These are phyloP conservation scores for Meda fulgida DNA, from an alignment of 2,797 vertebrate genomes.

Conservation along the genomic window DNA sequence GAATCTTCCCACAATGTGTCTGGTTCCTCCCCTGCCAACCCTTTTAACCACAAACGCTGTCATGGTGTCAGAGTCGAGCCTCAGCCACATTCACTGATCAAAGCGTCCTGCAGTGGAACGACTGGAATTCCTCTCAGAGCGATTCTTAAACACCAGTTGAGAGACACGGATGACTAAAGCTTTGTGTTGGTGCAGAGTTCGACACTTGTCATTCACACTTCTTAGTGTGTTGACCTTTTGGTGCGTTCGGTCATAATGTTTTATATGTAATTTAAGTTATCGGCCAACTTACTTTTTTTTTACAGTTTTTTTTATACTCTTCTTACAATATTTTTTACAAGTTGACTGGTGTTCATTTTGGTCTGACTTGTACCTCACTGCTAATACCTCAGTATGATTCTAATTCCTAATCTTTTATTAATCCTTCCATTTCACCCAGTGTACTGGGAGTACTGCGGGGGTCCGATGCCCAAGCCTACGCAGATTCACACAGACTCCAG, in stretches of 20 bases:
- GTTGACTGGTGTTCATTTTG: background rate
- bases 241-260: background rate
- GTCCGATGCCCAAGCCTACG: conserved; percentile 65
- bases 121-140: conserved; percentile 19
- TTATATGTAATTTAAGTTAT: background rate
- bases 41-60: conserved; percentile 7
- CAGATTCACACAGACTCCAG: conserved; percentile 78
- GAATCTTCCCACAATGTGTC: conserved; percentile 1
- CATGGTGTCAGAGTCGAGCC: conserved; percentile 18
- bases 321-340: background rate
- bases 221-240: background rate
- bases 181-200: conserved; percentile 18
- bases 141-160: conserved; percentile 14
- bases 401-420: background rate
- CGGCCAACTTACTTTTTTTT: too few species aligned
- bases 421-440: conserved; percentile 46
- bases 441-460: conserved; percentile 79
- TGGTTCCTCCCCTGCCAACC: background rate
- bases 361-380: background rate
- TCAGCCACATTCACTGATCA: conserved; percentile 20
- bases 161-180: conserved; percentile 19
- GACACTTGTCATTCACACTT: conserved; percentile 21
- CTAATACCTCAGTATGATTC: background rate
- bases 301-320: too few species aligned
- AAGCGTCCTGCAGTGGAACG: background rate